Evolutionary conservation across 2,888 invertebrate species (phyloP).

Genomic region (Dendrolimus houi): DNA sequence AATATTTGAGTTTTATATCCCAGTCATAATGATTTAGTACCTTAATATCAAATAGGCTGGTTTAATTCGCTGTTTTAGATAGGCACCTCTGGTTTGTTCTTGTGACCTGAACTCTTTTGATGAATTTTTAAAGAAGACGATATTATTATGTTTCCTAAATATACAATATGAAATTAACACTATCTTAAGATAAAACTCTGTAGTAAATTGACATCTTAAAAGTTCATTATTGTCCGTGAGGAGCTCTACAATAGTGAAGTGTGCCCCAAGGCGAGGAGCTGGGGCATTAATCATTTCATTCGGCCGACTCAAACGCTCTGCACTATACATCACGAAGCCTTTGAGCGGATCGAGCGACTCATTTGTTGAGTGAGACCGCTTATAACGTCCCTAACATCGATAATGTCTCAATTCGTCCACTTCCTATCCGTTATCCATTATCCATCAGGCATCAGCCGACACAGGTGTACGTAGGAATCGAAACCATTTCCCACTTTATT

Average conservation of each 20-base stretch:
- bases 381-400: slow-evolving; percentile 55
- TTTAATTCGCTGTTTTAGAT: too few relatives aligned
- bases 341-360: slow-evolving; percentile 45
- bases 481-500: slow-evolving; percentile 30
- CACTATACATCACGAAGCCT: slow-evolving; percentile 55
- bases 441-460: slow-evolving; percentile 35
- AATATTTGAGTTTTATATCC: too few relatives aligned
- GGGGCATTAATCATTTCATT: slow-evolving; percentile 56
- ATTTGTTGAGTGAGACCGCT: slow-evolving; percentile 55
- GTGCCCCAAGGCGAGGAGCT: slow-evolving; percentile 31
- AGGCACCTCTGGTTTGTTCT: too few relatives aligned
- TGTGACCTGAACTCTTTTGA: too few relatives aligned
- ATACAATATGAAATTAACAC: too few relatives aligned
- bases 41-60: too few relatives aligned
- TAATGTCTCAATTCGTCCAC: slow-evolving; percentile 65
- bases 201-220: slow-evolving; percentile 39
- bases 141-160: too few relatives aligned
- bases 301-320: slow-evolving; percentile 27
- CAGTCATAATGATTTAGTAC: too few relatives aligned
- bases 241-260: slow-evolving; percentile 20
- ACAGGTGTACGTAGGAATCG: slow-evolving; percentile 20
- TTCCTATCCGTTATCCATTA: slow-evolving; percentile 53
- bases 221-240: slow-evolving; percentile 31
- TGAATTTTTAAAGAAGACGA: too few relatives aligned
- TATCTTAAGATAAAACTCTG: too few relatives aligned